phyloP scores from a whole-genome alignment of 2,888 invertebrate genomes.

The Anthrax anthrax region DNA sequence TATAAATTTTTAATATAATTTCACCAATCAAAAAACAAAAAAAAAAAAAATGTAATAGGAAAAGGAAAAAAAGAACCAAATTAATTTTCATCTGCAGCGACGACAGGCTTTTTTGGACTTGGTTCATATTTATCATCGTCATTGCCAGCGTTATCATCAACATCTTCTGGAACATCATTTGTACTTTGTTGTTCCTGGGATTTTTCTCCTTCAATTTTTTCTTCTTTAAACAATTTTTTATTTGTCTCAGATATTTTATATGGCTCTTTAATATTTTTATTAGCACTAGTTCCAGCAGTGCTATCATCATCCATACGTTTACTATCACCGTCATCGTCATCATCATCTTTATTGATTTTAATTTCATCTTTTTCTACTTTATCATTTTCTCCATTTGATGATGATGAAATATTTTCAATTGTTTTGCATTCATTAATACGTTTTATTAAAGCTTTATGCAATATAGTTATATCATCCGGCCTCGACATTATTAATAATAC shows the following conservation, averaged over 20 bases:
- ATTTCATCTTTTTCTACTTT: neutral
- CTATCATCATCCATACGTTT: constrained; percentile 25
- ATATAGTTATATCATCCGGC: constrained; percentile 52
- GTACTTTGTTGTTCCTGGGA: constrained; percentile 9
- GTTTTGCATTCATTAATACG: constrained; percentile 29
- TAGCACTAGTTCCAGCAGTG: constrained; percentile 22
- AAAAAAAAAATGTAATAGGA: neutral
- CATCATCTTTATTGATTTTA: constrained; percentile 19
- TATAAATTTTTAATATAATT: neutral
- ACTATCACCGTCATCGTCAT: constrained; percentile 22
- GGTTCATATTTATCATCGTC: constrained; percentile 21
- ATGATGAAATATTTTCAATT: neutral
- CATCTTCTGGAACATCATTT: constrained; percentile 32
- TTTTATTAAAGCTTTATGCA: constrained; percentile 46
- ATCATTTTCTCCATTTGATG: neutral
- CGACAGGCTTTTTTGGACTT: constrained; percentile 26
- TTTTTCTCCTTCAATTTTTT: too few relatives aligned
- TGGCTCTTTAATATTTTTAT: neutral
- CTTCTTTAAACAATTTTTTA: too few relatives aligned
- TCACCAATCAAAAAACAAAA: neutral
- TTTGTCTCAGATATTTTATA: too few relatives aligned
- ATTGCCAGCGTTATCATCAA: constrained; percentile 27
- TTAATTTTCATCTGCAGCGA: constrained; percentile 12
- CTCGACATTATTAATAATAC: constrained; percentile 70
- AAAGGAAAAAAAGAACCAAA: neutral